These are phyloP conservation scores for Ophonus ardosiacus DNA, from an alignment of 2,888 invertebrate genomes.

Conservation along the genomic window DNA sequence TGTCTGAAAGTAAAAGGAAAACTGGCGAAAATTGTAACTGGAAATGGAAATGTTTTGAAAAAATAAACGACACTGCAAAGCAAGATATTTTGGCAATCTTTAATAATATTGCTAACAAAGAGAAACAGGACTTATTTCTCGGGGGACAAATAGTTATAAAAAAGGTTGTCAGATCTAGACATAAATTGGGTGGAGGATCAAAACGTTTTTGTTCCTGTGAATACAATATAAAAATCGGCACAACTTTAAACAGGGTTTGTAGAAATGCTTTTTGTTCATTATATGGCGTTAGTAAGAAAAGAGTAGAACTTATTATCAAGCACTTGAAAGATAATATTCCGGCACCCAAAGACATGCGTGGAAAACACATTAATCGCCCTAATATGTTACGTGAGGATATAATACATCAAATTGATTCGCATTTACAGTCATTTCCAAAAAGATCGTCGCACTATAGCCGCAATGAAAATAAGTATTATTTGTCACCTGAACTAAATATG, in stretches of 20 bases:
- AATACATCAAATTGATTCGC: conserved; percentile 56
- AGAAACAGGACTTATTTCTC: no score
- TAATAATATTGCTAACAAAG: background rate
- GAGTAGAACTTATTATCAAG: conserved; percentile 53
- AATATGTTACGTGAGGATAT: conserved; percentile 64
- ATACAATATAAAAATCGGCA: conserved; percentile 60
- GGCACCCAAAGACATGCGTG: conserved; percentile 54
- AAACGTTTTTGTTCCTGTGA: conserved; percentile 56
- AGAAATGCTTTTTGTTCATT: conserved; percentile 44
- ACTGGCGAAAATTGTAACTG: conserved; percentile 26
- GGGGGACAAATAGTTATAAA: no score
- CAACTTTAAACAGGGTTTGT: conserved; percentile 44
- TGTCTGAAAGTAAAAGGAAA: background rate
- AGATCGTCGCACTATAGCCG: conserved; percentile 63
- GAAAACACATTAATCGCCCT: conserved; percentile 64
- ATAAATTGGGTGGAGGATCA: conserved; percentile 43
- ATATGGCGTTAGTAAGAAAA: conserved; percentile 52
- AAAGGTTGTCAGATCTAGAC: background rate
- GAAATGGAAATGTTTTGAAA: conserved; percentile 59
- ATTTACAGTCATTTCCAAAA: conserved; percentile 57
- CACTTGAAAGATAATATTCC: conserved; percentile 43
- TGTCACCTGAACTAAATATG: no score
- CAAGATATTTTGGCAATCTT: conserved; percentile 61
- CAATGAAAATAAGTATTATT: conserved; percentile 53
- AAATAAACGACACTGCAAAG: conserved; percentile 57